Evolutionary conservation across 92 coral and sea anemone species (phyloP).

Genomic region (Virgularia gustaviana): DNA sequence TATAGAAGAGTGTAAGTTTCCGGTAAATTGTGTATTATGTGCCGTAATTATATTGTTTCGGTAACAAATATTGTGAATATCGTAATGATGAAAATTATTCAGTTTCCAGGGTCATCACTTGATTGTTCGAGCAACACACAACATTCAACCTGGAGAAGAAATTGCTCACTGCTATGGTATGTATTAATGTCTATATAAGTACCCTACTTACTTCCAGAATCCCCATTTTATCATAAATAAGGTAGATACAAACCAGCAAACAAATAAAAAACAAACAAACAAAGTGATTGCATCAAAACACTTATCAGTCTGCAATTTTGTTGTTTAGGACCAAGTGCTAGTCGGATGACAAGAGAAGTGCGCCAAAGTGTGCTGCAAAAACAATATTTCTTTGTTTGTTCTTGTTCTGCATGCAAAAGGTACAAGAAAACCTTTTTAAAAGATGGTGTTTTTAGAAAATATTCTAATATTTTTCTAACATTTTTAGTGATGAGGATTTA

Average conservation of each 20-base stretch:
- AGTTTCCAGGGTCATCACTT: conserved; percentile 83
- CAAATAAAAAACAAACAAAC: not conserved
- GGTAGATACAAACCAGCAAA: too few relatives aligned
- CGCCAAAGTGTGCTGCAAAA: conserved; percentile 84
- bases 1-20: too few relatives aligned
- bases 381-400: conserved; percentile 97
- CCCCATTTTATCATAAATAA: too few relatives aligned
- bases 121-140: conserved; percentile 96
- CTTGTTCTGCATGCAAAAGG: conserved; percentile 94
- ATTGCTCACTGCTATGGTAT: conserved; percentile 94
- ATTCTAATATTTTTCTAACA: not conserved
- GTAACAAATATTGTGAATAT: too few relatives aligned
- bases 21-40: too few relatives aligned
- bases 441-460: not conserved
- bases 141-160: conserved; percentile 78
- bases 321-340: conserved; percentile 78
- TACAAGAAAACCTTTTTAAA: conserved; percentile 10
- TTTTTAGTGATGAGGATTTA: conserved; percentile 80
- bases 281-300: too few relatives aligned
- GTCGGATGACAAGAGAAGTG: conserved; percentile 92
- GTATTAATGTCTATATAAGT: conserved; percentile 15
- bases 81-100: conserved; percentile 11
- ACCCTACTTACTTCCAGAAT: too few relatives aligned
- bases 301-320: not conserved
- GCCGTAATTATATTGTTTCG: too few relatives aligned